A percentile compares a stretch with the other conserved stretches of the same genome.
Conservation (phyloP, 2,888 invertebrate species). For the Perithous albicinctus region DNA sequence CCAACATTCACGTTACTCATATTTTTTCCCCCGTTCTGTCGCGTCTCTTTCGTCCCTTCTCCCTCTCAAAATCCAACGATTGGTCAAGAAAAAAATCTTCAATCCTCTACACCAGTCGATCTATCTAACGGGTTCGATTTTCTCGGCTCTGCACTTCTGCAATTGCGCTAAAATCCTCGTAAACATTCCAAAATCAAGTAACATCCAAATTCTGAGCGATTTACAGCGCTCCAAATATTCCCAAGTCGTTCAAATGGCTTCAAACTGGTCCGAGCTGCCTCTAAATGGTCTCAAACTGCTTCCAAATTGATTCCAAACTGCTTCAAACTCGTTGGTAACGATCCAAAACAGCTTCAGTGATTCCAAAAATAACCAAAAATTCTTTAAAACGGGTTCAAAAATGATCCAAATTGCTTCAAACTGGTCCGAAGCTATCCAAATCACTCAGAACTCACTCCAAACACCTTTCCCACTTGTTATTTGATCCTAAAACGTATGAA, state of each 20-base stretch:
- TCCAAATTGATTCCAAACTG: not conserved
- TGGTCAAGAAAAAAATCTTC: not conserved
- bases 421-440: not conserved
- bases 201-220: constrained; percentile 5
- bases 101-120: constrained; percentile 31
- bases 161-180: constrained; percentile 1
- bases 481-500: not conserved
- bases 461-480: not conserved
- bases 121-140: constrained; percentile 49
- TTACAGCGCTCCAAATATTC: not conserved
- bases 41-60: constrained; percentile 21
- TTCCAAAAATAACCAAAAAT: not conserved
- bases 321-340: not conserved
- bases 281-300: not conserved
- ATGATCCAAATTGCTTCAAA: too few species aligned
- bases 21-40: constrained; percentile 33
- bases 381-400: constrained; percentile 3
- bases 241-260: not conserved
- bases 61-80: not conserved
- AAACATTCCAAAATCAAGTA: not conserved
- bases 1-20: constrained; percentile 65
- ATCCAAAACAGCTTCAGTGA: not conserved
- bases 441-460: constrained; percentile 3
- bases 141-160: not conserved
- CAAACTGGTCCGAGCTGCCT: not conserved